These are phyloP conservation scores for Hypsopygia costalis DNA, from an alignment of 2,888 invertebrate species.

Conservation along the genomic window DNA sequence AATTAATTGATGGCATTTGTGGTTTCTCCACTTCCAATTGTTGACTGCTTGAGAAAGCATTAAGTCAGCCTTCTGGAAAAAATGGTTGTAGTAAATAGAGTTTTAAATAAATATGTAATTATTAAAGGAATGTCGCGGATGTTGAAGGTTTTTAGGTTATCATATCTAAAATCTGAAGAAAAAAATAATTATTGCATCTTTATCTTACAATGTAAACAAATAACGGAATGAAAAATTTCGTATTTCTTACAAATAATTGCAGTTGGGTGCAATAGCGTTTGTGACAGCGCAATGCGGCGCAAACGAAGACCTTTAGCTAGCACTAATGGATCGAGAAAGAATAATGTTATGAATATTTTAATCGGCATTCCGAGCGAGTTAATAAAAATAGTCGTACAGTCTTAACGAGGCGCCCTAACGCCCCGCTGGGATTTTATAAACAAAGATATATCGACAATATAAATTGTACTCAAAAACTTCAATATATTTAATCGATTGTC, in stretches of 20 bases:
- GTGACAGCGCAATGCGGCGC: constrained; percentile 17
- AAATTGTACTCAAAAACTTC: constrained; percentile 42
- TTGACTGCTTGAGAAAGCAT: too few species aligned
- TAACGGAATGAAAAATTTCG: constrained; percentile 6
- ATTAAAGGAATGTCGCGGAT: too few species aligned
- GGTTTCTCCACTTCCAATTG: too few species aligned
- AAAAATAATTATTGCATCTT: neutral
- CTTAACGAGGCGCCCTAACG: constrained; percentile 58
- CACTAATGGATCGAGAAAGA: constrained; percentile 58
- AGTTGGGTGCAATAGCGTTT: neutral
- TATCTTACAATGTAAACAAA: constrained; percentile 11
- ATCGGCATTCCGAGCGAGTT: constrained; percentile 68
- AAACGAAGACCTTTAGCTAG: constrained; percentile 31
- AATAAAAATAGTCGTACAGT: constrained; percentile 61
- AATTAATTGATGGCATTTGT: too few species aligned
- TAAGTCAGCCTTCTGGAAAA: too few species aligned
- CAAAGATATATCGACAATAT: constrained; percentile 65
- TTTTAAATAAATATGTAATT: too few species aligned
- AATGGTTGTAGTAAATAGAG: too few species aligned
- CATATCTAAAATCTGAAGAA: too few species aligned
- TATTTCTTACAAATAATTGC: neutral
- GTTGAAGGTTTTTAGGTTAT: too few species aligned
- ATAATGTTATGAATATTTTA: constrained; percentile 68
- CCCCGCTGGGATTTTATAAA: constrained; percentile 71
- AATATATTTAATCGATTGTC: constrained; percentile 39